Conservation (phyloP, 2,113 vertebrate species). For the Petromus typicus region DNA sequence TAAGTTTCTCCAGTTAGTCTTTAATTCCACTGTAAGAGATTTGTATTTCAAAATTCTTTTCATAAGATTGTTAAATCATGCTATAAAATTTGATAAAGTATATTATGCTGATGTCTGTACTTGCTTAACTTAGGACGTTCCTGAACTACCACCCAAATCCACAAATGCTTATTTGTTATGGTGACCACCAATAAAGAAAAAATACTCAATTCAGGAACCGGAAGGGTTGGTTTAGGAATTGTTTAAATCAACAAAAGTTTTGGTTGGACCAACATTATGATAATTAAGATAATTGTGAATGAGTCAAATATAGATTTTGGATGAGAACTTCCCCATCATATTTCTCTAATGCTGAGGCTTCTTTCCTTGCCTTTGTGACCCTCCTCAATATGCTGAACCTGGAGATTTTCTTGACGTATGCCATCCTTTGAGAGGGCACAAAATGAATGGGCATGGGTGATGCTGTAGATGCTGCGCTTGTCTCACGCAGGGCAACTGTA, state of each 20-base stretch:
- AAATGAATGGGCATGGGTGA: neutral
- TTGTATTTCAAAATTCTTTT: conserved; percentile 45
- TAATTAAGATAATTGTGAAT: neutral
- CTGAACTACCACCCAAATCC: neutral
- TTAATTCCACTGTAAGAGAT: neutral
- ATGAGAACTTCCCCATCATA: neutral
- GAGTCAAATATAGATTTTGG: neutral
- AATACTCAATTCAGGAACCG: neutral
- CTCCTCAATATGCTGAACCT: neutral
- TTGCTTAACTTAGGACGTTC: conserved; percentile 11
- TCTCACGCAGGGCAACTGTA: neutral
- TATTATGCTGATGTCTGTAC: conserved; percentile 16
- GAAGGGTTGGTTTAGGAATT: conserved; percentile 22
- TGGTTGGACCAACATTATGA: neutral
- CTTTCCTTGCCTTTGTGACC: neutral
- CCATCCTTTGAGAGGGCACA: neutral
- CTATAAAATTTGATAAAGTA: conserved; percentile 39
- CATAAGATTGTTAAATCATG: neutral
- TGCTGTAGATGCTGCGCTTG: neutral
- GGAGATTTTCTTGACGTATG: neutral
- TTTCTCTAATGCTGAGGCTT: neutral
- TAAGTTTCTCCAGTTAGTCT: neutral
- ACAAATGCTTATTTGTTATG: neutral
- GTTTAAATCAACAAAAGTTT: neutral
- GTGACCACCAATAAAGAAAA: neutral